A percentile compares a stretch with the other conserved stretches of the same genome.
Evolutionary conservation across 2,113 vertebrate genomes (phyloP).

Genomic region (Mastomys coucha): DNA sequence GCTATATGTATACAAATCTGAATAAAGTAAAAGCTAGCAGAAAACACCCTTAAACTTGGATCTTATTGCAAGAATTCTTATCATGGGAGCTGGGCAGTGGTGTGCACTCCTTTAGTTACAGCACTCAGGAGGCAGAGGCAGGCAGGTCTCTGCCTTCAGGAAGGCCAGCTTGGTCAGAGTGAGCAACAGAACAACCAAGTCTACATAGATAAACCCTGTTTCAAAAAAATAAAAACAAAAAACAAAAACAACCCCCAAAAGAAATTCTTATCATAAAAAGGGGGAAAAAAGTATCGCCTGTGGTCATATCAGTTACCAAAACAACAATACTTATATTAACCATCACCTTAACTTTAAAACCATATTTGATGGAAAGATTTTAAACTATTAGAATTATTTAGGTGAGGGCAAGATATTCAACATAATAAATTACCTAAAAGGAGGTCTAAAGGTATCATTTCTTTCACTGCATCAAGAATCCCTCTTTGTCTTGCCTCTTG

Average conservation of each 20-base stretch:
- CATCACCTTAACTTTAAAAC: background rate
- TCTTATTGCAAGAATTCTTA: background rate
- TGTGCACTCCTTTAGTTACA: background rate
- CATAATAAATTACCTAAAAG: conserved; percentile 91
- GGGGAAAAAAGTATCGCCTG: background rate
- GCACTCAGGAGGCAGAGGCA: background rate
- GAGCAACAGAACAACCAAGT: background rate
- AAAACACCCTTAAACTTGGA: conserved; percentile 11
- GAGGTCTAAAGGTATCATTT: conserved; percentile 99
- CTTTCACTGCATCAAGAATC: conserved; percentile 99
- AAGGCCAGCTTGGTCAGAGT: background rate
- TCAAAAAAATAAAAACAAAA: background rate
- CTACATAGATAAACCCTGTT: background rate
- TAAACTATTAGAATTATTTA: background rate
- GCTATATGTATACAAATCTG: background rate
- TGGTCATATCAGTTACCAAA: background rate
- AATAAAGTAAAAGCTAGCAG: conserved; percentile 63
- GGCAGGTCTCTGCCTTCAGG: background rate
- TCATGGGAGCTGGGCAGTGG: background rate
- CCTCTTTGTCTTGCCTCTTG: conserved; percentile 98
- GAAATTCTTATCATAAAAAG: background rate
- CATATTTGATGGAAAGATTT: conserved; percentile 5
- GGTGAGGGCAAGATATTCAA: background rate
- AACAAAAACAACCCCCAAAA: too few species aligned
- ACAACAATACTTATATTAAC: background rate